These are phyloP conservation scores for Synanthedon tipuliformis DNA, from an alignment of 2,888 invertebrate species.

Conservation along the genomic window DNA sequence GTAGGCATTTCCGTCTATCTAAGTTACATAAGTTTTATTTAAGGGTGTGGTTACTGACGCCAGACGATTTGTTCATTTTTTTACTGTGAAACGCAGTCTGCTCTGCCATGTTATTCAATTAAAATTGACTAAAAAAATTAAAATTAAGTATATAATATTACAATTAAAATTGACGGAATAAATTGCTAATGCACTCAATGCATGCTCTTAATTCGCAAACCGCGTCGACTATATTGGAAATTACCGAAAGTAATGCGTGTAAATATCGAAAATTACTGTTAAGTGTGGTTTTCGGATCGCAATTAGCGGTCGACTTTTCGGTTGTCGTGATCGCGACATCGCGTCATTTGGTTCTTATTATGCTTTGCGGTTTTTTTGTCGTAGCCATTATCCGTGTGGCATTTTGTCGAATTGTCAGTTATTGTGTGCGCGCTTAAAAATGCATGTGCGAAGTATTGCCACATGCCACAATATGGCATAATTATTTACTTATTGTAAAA, in stretches of 20 bases:
- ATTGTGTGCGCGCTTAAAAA: background rate
- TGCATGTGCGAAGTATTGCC: background rate
- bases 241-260: slow-evolving; percentile 30
- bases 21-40: too few relatives aligned
- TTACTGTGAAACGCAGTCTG: too few relatives aligned
- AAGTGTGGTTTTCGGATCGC: slow-evolving; percentile 34
- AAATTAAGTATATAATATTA: too few relatives aligned
- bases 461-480: too few relatives aligned
- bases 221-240: slow-evolving; percentile 18
- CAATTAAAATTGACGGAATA: too few relatives aligned
- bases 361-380: slow-evolving; percentile 19
- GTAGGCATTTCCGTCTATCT: too few relatives aligned
- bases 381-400: background rate
- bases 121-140: too few relatives aligned
- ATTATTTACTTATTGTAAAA: too few relatives aligned
- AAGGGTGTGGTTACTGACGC: too few relatives aligned
- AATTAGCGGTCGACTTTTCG: slow-evolving; percentile 44
- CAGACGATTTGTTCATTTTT: too few relatives aligned
- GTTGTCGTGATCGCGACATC: slow-evolving; percentile 13
- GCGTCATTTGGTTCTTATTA: slow-evolving; percentile 26
- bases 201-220: slow-evolving; percentile 13
- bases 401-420: background rate
- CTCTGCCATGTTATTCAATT: too few relatives aligned
- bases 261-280: slow-evolving; percentile 26
- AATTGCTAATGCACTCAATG: background rate